Percentiles rank a stretch among this genome's conserved stretches.
Conservation (phyloP, 2,113 vertebrate genomes). For the Labeo catla region DNA sequence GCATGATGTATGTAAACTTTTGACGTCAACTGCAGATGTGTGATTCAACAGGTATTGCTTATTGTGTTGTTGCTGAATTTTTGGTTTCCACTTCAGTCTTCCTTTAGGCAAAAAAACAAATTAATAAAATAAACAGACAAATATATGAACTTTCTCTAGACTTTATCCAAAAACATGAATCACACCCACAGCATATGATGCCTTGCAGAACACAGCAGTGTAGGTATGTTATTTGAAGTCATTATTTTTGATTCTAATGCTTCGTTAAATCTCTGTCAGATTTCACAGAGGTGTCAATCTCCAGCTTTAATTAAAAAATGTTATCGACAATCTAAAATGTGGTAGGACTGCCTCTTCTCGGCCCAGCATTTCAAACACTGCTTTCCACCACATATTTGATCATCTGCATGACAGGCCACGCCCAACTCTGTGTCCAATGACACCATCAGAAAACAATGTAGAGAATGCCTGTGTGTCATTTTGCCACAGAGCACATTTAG, state of each 20-base stretch:
- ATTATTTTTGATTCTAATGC: background rate
- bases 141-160: background rate
- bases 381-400: background rate
- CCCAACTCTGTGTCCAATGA: conserved; percentile 33
- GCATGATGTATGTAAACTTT: no score
- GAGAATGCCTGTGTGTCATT: conserved; percentile 36
- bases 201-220: background rate
- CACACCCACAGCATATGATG: background rate
- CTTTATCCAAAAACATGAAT: background rate
- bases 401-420: conserved; percentile 24
- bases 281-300: background rate
- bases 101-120: background rate
- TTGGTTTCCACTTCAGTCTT: background rate
- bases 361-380: background rate
- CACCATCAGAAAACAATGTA: conserved; percentile 31
- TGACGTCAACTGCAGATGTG: no score
- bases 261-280: background rate
- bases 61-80: no score
- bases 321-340: background rate
- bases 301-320: background rate
- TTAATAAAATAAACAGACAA: no score
- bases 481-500: conserved; percentile 18
- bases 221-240: background rate
- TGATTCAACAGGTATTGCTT: no score
- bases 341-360: background rate